Evolutionary conservation across 2,113 vertebrate genomes (phyloP), one percentile per base, ranked within the genome.

Genomic region (Eurypyga helias): DNA sequence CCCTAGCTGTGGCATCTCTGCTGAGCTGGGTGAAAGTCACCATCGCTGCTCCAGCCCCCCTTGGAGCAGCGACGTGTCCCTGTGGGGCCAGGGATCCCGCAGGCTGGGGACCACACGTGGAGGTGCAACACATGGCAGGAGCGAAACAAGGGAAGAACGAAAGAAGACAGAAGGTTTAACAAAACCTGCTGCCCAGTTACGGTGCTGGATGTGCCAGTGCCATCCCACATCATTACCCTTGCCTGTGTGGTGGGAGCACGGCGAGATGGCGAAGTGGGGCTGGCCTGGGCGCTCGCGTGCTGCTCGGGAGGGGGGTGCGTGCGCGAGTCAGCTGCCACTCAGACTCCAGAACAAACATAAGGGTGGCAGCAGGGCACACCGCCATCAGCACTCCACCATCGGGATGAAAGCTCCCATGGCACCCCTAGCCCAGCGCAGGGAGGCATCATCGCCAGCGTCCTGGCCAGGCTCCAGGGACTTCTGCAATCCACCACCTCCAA

Each of bases 31-130:
- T 24, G 13, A 10, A 67, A 65, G 29, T 54, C 2, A 0, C 34
- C 0, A 0, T 69, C 29, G 33, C 17, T 0, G 0, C 25, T 93
- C 19, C 90, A 4, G 7, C 23, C 41, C 34, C n/a, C 24, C 70
- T 54, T 0, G 0, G 48, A 66, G 28, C 10, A 34, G 45, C 20
- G 29, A 18, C 2, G 41, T 41, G 41, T 41, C 41, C 41, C 41
- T 41, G 41, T 12, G 41, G 41, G 41, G 41, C 41, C 12, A 12
- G 41, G 41, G 41, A 41, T 41, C 41, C 41, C 41, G 12, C 41
- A 29, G 29, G 31, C 45, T 83, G 24, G 20, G 67, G 20, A 45
- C 33, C 36, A 11, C 2, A 11, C 4, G 26, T 33, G n/a, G 57
- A 20, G 15, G 36, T 48, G 19, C 64, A 83, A 60, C n/a, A 29